Conservation (phyloP, 2,113 vertebrate species). For the Petrocephalus microphthalmus region DNA sequence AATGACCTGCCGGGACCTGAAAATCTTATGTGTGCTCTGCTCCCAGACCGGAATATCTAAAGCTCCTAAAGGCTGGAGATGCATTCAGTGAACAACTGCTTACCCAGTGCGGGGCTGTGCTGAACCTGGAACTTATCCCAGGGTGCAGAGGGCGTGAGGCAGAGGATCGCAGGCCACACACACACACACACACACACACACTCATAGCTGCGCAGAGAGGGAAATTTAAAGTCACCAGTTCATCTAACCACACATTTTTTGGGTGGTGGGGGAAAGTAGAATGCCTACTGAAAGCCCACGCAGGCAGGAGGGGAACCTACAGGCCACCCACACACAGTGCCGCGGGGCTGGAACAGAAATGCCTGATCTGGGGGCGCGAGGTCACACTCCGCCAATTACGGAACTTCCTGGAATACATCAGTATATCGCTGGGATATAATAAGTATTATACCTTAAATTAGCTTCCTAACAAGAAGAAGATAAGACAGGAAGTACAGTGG, state of each 20-base stretch:
- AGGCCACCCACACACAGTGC: not conserved
- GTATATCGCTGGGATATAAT: not conserved
- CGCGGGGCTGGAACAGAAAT: not conserved
- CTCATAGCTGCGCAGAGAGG: not conserved
- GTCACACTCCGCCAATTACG: not conserved
- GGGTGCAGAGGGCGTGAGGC: not conserved
- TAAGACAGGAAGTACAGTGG: not conserved
- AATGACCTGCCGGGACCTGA: not conserved
- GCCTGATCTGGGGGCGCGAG: not conserved
- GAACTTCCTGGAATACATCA: not conserved
- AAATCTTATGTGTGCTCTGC: not conserved
- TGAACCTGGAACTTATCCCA: not conserved
- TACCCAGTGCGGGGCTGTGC: not conserved
- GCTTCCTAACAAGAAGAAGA: not conserved
- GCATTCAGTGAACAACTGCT: not conserved
- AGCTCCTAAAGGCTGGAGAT: not conserved
- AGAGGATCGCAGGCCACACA: not conserved
- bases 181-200: not conserved
- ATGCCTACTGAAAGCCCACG: not conserved
- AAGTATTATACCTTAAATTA: not conserved
- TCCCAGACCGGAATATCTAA: not conserved
- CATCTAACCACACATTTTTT: not conserved
- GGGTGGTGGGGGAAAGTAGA: not conserved
- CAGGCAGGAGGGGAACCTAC: not conserved
- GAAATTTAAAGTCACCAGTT: not conserved